Evolutionary conservation across 2,888 invertebrate species (phyloP), one percentile per base, ranked within the genome.

Genomic region (Chaitophorus viminalis): DNA sequence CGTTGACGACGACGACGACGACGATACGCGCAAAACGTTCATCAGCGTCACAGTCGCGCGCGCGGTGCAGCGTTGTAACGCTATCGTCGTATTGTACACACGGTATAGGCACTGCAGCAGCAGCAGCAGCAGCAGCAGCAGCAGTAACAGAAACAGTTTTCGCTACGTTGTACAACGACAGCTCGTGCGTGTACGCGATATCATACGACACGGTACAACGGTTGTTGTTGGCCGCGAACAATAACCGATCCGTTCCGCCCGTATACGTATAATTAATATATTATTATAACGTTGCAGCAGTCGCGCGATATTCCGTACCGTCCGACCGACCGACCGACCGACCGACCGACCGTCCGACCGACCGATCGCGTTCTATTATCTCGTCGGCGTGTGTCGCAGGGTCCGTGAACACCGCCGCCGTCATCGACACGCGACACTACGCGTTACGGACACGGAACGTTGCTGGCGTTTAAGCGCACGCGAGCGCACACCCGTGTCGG

Each of bases 361-460:
- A 60, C 29, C 31, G 3, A 17, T 17, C 31, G 68, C 9, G 9
- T 31, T 29, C 29, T n/a, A 6, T 5, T 6, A 65, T n/a, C 65
- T 29, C 6, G 31, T 14, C 70, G 31, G 70, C 70, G 31, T 36
- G 36, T 31, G 36, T n/a, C 17, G n/a, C 17, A 6, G 39, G 8
- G 6, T 11, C 60, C 33, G 25, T 9, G n/a, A 4, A n/a, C 29
- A 25, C 18, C 31, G n/a, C n/a, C 39, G 25, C n/a, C 52, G 54
- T 18, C 29, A 1, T 18, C 8, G 25, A 25, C 78, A 79, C 79
- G 79, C 60, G 31, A 79, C 79, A 31, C 74, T 70, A 70, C 70
- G 82, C 70, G 82, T 72, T 72, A 72, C 82, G 33, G 82, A 72
- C 25, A 72, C 82, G 82, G 82, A 72, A 70, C 82, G 82, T 46